Percentiles rank a stretch among this genome's conserved stretches.
Conservation (phyloP, 2,797 vertebrate genomes). For the Gymnoscopelus microlampas region DNA sequence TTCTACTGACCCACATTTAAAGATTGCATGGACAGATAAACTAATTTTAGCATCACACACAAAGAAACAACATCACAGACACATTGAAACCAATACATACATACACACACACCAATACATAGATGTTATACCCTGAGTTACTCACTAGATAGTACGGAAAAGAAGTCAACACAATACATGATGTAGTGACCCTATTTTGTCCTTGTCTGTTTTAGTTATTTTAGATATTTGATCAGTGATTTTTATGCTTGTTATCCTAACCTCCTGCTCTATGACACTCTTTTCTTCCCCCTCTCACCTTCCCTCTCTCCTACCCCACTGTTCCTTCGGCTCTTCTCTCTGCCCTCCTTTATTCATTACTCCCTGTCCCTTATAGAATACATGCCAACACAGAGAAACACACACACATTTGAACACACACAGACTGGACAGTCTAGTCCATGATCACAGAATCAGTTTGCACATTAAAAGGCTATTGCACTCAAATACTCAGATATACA, state of each 20-base stretch:
- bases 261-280: conserved; percentile 58
- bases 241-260: conserved; percentile 78
- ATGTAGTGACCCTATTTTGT: conserved; percentile 78
- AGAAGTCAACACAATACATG: conserved; percentile 72
- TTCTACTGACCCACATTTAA: conserved; percentile 57
- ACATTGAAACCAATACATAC: conserved; percentile 13
- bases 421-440: conserved; percentile 2
- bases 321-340: conserved; percentile 60
- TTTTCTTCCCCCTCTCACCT: conserved; percentile 27
- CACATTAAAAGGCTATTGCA: conserved; percentile 30
- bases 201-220: conserved; percentile 79
- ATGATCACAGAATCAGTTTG: conserved; percentile 18
- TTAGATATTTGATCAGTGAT: conserved; percentile 80
- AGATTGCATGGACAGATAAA: conserved; percentile 44
- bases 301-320: conserved; percentile 19
- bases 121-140: conserved; percentile 79
- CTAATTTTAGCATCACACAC: conserved; percentile 26
- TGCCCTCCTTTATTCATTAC: conserved; percentile 23
- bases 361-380: conserved; percentile 20
- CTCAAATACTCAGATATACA: conserved; percentile 42
- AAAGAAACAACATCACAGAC: conserved; percentile 21
- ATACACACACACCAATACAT: conserved; percentile 52
- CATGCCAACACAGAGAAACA: conserved; percentile 19
- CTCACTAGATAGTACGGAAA: conserved; percentile 77
- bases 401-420: conserved; percentile 8